A percentile compares a stretch with the other conserved stretches of the same genome.
These are phyloP conservation scores for Hypselothyrea guttata DNA, from an alignment of 2,888 invertebrate genomes.

Conservation along the genomic window DNA sequence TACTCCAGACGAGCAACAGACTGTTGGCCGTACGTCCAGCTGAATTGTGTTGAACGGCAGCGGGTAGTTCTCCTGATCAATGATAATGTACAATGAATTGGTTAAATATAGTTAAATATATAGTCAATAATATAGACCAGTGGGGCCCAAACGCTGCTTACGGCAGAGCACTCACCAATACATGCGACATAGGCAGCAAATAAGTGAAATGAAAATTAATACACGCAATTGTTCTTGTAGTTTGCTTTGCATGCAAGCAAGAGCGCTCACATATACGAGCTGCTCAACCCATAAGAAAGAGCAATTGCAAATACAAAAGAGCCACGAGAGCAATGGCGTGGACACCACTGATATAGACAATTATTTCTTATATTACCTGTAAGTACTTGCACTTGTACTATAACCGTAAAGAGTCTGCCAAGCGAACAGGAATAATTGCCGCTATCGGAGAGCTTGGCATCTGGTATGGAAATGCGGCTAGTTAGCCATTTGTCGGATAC, in stretches of 20 bases:
- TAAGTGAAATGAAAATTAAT: too few species aligned
- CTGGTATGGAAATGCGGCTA: constrained; percentile 81
- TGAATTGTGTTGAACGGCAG: constrained; percentile 79
- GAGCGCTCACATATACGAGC: too few species aligned
- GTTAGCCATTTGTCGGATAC: constrained; percentile 78
- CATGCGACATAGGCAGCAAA: too few species aligned
- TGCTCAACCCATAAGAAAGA: too few species aligned
- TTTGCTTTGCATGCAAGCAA: too few species aligned
- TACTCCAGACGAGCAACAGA: constrained; percentile 25
- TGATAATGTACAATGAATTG: too few species aligned
- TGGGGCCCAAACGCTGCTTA: too few species aligned
- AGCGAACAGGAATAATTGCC: constrained; percentile 87
- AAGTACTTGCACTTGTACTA: constrained; percentile 87
- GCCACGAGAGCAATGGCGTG: too few species aligned
- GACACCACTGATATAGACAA: too few species aligned
- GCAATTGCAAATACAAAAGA: too few species aligned
- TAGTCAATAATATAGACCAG: background rate
- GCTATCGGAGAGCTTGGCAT: constrained; percentile 86
- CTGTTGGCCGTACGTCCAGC: constrained; percentile 56
- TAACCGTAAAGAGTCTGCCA: constrained; percentile 86
- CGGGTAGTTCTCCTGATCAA: constrained; percentile 77
- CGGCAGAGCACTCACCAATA: too few species aligned
- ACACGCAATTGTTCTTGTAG: too few species aligned
- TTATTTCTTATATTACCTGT: constrained; percentile 86
- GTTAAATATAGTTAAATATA: background rate